These are phyloP conservation scores for Mionectes olivaceus DNA, from an alignment of 2,797 vertebrate genomes.

Conservation along the genomic window DNA sequence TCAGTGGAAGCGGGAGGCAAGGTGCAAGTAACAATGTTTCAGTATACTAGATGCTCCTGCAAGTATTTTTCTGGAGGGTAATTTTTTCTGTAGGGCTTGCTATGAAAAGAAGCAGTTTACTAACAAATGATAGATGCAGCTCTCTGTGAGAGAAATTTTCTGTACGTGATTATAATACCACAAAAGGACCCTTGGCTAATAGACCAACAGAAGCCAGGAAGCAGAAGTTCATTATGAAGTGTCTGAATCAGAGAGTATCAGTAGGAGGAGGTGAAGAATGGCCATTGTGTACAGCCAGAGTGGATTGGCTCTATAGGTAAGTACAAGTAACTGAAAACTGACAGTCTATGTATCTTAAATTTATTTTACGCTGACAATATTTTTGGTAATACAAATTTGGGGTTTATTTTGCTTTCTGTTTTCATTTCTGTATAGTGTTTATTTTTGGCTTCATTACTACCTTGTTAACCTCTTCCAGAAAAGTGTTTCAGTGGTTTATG, in stretches of 20 bases:
- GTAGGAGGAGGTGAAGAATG: neutral
- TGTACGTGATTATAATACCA: neutral
- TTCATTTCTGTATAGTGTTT: neutral
- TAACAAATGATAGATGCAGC: neutral
- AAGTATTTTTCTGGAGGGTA: neutral
- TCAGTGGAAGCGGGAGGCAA: fast-evolving
- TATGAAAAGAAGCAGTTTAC: neutral
- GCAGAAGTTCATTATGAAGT: neutral
- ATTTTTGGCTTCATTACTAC: neutral
- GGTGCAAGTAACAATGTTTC: neutral
- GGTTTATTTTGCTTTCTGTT: neutral
- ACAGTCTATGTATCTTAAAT: neutral
- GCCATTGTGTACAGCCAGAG: neutral
- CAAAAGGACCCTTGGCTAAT: neutral
- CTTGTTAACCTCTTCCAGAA: neutral
- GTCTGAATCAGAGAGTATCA: neutral
- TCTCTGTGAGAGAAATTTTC: neutral
- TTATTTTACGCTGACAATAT: neutral
- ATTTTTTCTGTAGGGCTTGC: neutral
- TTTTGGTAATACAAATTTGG: neutral
- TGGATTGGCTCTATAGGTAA: neutral
- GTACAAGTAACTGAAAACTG: neutral
- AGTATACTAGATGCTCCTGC: neutral
- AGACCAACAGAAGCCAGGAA: neutral
- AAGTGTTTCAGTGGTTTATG: neutral